These are phyloP conservation scores for Dermochelys coriacea DNA, from an alignment of 2,797 vertebrate species.

Conservation along the genomic window DNA sequence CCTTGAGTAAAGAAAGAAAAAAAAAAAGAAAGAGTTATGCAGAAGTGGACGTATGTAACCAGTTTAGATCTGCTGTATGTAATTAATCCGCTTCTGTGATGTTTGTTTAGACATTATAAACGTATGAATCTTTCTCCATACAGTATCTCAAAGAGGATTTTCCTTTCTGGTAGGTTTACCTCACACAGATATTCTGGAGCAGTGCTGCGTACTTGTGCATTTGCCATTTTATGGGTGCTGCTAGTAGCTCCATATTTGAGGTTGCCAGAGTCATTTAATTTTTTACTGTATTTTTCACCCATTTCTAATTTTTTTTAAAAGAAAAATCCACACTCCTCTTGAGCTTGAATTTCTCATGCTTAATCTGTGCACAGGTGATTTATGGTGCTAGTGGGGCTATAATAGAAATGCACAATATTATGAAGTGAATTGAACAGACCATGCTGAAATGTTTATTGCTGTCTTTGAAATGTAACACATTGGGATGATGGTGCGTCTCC, in stretches of 20 bases:
- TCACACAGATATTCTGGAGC: neutral
- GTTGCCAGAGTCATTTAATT: conserved; percentile 34
- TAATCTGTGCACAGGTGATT: conserved; percentile 74
- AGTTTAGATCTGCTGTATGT: neutral
- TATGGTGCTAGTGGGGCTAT: conserved; percentile 73
- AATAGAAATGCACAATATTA: conserved; percentile 77
- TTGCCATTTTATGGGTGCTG: conserved; percentile 12
- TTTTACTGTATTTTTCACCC: conserved; percentile 49
- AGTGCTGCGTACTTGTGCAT: neutral
- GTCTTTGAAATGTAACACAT: conserved; percentile 78
- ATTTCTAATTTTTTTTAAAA: conserved; percentile 55
- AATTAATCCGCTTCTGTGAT: conserved; percentile 37
- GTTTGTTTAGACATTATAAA: conserved; percentile 4
- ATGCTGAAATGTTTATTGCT: conserved; percentile 84
- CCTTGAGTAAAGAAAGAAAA: accelerated
- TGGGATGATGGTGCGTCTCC: conserved; percentile 71
- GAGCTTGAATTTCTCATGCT: conserved; percentile 66
- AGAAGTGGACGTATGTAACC: neutral
- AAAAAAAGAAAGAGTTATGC: neutral
- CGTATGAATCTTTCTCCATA: neutral
- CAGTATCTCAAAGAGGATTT: neutral
- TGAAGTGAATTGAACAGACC: conserved; percentile 77
- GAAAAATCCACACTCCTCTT: conserved; percentile 38
- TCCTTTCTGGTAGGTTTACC: neutral
- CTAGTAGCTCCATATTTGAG: neutral